A percentile compares a stretch with the other conserved stretches of the same genome.
These are phyloP conservation scores for Vanessa tameamea DNA, from an alignment of 1,140 invertebrate genomes.

Conservation along the genomic window DNA sequence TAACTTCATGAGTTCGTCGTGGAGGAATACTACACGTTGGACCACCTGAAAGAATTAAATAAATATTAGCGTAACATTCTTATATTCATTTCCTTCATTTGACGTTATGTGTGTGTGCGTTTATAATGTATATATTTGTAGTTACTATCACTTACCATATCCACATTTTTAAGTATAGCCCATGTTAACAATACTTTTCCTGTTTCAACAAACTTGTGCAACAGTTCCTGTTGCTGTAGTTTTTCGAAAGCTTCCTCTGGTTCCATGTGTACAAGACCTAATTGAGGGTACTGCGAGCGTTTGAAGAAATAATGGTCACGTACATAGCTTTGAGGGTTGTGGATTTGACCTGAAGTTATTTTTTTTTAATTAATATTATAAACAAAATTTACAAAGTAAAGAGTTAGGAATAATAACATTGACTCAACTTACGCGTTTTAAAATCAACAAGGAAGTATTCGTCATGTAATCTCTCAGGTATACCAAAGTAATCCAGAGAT, in stretches of 20 bases:
- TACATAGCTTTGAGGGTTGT: constrained; percentile 96
- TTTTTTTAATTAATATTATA: neutral
- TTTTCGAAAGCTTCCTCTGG: constrained; percentile 94
- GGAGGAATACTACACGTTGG: constrained; percentile 97
- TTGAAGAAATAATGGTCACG: constrained; percentile 99
- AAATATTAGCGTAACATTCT: too few relatives aligned
- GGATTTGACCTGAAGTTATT: constrained; percentile 89
- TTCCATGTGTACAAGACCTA: constrained; percentile 96
- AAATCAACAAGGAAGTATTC: constrained; percentile 98
- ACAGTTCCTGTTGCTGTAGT: constrained; percentile 94
- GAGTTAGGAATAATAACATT: neutral
- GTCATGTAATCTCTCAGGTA: constrained; percentile 93
- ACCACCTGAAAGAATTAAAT: constrained; percentile 85
- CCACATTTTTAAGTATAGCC: constrained; percentile 94
- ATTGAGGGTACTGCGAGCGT: constrained; percentile 97
- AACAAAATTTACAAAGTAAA: neutral
- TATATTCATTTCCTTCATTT: too few relatives aligned
- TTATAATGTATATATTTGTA: neutral
- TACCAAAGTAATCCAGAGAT: constrained; percentile 98
- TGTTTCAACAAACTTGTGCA: constrained; percentile 97
- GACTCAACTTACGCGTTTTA: constrained; percentile 93
- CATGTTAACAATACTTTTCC: constrained; percentile 95
- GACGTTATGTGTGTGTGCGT: too few relatives aligned
- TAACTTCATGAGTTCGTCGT: constrained; percentile 99
- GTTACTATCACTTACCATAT: constrained; percentile 84